These are phyloP conservation scores for Varanus komodoensis DNA, from an alignment of 2,113 vertebrate genomes.

Conservation along the genomic window DNA sequence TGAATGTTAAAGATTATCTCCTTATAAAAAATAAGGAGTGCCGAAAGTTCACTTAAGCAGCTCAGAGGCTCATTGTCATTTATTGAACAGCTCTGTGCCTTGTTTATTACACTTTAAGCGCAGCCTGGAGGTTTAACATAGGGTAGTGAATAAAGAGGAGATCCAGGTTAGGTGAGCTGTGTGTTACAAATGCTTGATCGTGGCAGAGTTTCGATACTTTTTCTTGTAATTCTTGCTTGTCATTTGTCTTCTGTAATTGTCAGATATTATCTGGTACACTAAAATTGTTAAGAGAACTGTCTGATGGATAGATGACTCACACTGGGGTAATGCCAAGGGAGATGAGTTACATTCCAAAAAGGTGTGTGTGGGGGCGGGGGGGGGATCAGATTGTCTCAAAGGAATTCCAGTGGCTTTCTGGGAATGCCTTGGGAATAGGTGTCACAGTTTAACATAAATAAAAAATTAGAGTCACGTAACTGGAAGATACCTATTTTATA, in stretches of 20 bases:
- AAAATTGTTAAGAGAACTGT: background rate
- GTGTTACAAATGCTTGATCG: background rate
- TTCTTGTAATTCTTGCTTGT: background rate
- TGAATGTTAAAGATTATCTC: conserved; percentile 54
- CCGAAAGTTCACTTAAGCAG: conserved; percentile 49
- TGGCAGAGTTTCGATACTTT: background rate
- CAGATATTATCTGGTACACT: background rate
- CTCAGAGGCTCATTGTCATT: conserved; percentile 39
- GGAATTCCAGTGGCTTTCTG: background rate
- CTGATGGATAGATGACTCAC: background rate
- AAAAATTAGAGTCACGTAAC: background rate
- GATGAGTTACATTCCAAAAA: background rate
- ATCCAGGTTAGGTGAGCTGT: conserved; percentile 25
- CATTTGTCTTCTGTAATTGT: background rate
- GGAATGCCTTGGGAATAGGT: too few relatives aligned
- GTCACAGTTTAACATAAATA: too few relatives aligned
- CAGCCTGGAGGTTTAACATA: conserved; percentile 35
- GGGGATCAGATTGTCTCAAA: background rate
- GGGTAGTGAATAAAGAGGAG: background rate
- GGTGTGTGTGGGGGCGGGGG: too few relatives aligned
- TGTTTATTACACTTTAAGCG: conserved; percentile 31
- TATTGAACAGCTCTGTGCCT: conserved; percentile 58
- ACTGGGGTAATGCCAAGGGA: background rate
- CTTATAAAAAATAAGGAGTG: conserved; percentile 49
- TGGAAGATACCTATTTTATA: background rate